Evolutionary conservation across 2,888 invertebrate species (phyloP), one percentile per base, ranked within the genome.

Genomic region (Lacanobia oleracea): DNA sequence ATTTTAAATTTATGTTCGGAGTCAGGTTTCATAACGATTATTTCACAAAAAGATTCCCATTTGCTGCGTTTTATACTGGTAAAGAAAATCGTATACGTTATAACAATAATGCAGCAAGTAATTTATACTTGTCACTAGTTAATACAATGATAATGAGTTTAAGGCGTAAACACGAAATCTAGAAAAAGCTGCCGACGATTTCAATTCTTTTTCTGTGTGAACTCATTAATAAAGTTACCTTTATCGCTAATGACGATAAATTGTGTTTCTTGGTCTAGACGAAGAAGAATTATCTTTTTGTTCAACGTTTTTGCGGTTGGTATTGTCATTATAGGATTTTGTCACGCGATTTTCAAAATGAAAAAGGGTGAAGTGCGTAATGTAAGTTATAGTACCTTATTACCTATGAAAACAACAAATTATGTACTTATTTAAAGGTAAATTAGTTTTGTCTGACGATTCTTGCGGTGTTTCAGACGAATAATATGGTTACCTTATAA

Each of bases 201-300:
- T 72, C 72, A 80, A 72, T 37, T 43, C 61, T 75, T 83, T 75
- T 85, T 84, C 85, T 73, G 82, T 83, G 85, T 63, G 82, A 83
- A 78, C 65, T 21, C 43, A 23, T 64, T 82, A 63, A 56, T 81
- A 59, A 72, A 67, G 69, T 50, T 57, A 64, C 54, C 67, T 74
- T 65, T 54, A 64, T 51, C 37, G 53, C 61, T 79, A 79, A 75
- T 72, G 81, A 72, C 67, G 56, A 81, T 81, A 69, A 80, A 81
- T 83, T 75, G 63, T 51, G n/a, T 54, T 54, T 62, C 59, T 60
- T 56, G 48, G 18, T 72, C 65, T 53, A 66, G 79, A 59, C 37
- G 83, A 59, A 70, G 67, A 72, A 65, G 56, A 78, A 68, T 60
- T 65, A 59, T 4, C 43, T 83, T 79, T 68, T 78, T 82, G 33